Base-by-base conservation (phyloP, 2,113 vertebrate species). In the Forbesichthys papilliferus region DNA sequence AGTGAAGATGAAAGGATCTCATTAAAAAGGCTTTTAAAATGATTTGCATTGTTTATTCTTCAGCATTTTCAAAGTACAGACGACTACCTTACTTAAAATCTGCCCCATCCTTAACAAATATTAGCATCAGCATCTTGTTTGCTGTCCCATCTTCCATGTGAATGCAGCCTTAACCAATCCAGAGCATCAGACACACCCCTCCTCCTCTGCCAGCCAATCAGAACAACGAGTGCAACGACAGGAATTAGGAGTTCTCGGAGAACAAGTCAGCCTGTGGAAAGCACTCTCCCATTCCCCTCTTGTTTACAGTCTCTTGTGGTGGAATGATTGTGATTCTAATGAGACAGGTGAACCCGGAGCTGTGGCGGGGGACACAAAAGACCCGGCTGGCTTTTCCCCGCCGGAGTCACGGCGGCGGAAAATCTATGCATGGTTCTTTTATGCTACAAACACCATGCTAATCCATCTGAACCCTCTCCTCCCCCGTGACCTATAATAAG, bases 351-450 rank as follows among this genome's bases (percentile, higher is more conserved):
- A 64, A 71, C 68, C 61, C 33, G 67, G 61, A 13, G 65, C 66
- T 68, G 61, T 52, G 16, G 52, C 36, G 4, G 36, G 36, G 36
- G 36, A 42, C 5, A 80, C 66, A 74, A 83, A 84, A 66, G 54
- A 67, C 51, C 53, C 33, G 51, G 63, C 51, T 73, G 71, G 61
- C 66, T 79, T 81, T 81, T 81, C 81, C 80, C 77, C 58, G 81
- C 80, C 89, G 68, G 73, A 57, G n/a, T 60, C 71, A 87, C 85
- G 51, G 66, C 57, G 57, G 84, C 72, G 53, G 73, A 76, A 89
- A 89, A 90, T 85, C 72, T 79, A 78, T 86, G 78, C 74, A 78
- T 57, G 56, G 69, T 36, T 34, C 56, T 61, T 58, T 73, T 80
- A 83, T 79, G 80, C 75, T 74, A 70, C 71, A 65, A 64, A 75